phyloP scores from a whole-genome alignment of 2,888 invertebrate species.

The Bimastos eiseni region DNA sequence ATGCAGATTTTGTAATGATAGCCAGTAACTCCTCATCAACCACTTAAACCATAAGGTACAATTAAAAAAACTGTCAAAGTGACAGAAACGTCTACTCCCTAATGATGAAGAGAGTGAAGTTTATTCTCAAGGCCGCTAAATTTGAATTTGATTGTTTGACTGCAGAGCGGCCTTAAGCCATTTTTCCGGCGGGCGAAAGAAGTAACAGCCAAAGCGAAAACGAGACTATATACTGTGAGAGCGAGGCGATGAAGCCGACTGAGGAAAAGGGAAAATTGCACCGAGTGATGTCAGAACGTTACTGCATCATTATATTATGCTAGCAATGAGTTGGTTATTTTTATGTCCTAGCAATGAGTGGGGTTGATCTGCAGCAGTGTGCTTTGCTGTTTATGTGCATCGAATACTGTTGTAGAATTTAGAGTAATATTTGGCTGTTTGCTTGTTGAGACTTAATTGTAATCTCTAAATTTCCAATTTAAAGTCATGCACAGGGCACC shows the following conservation, averaged over 20 bases:
- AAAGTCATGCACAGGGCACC: too few species aligned
- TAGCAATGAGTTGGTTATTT: too few species aligned
- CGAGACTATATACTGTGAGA: background rate
- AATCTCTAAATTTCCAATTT: too few species aligned
- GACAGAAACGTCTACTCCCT: background rate
- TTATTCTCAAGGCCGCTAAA: background rate
- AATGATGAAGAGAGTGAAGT: background rate
- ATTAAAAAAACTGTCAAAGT: background rate
- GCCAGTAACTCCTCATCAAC: background rate
- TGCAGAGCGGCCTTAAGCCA: background rate
- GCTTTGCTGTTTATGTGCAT: background rate
- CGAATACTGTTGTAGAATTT: background rate
- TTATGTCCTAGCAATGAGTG: background rate
- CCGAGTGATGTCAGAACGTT: background rate
- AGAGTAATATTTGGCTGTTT: too few species aligned
- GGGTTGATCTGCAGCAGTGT: background rate
- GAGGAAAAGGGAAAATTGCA: background rate
- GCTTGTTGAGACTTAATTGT: too few species aligned
- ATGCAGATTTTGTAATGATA: background rate
- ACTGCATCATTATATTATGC: background rate
- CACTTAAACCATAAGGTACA: background rate
- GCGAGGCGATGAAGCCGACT: conserved; percentile 7
- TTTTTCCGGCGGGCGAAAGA: background rate
- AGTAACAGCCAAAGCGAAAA: background rate
- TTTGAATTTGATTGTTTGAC: background rate